Base-by-base conservation (phyloP, 92 coral and sea anemone genomes). In the Phenganax marumi region DNA sequence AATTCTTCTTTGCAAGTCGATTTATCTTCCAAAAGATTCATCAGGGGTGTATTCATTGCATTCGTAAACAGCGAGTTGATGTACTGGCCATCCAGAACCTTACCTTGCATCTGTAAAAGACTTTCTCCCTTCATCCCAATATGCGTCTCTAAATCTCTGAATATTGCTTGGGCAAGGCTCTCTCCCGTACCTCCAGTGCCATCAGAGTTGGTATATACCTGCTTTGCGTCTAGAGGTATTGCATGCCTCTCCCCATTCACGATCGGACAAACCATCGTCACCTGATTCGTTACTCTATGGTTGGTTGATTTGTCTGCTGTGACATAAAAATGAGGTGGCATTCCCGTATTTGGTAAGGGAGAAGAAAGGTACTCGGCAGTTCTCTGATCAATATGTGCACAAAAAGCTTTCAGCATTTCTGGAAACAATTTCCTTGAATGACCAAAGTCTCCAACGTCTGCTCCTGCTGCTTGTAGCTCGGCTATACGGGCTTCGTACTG, bases 71-170 rank as follows among this genome's bases (percentile, higher is more conserved):
- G 17, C 46, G 26, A 8, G 24, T 69, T 69, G 21, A 69, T 3
- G 10, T 69, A 69, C 52, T 69, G 75, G 75, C 75, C 75, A 69
- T 69, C 75, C 51, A 46, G 6, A 12, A 69, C 75, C 75, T 69
- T 69, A 5, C 75, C 75, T 39, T 69, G 75, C 53, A 69, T 69
- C 23, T 33, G 52, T 26, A 69, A 69, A 25, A 46, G 17, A 10
- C 23, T 10, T 13, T 19, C 17, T 2, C 17, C 75, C 51, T 33
- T 46, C 0, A 69, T 3, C 3, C 39, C 52, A 18, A 46, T 21
- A 39, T 69, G 75, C 13, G 1, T 10, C 12, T 69, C 39, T 6
- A 24, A 12, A 18, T 69, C 75, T 8, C 24, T 13, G 17, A 39
- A 33, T 5, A 69, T 33, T 2, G 51, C 52, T 3, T 33, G 12